Base-by-base conservation (phyloP, 2,888 invertebrate species). In the Ferdinandea cuprea region DNA sequence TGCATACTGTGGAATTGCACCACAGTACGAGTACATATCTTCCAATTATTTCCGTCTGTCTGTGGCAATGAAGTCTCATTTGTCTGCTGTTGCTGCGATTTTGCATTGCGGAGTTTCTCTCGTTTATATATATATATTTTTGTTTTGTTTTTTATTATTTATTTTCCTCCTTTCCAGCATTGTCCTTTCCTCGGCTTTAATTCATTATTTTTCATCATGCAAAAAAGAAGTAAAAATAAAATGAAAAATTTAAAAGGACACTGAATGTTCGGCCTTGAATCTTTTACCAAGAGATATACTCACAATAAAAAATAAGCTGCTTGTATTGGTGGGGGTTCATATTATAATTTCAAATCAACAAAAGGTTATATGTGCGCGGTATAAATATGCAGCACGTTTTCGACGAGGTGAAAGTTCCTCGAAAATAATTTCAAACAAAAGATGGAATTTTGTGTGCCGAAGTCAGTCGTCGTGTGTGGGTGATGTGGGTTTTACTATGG, bases 71-170 rank as follows among this genome's bases (percentile, higher is more conserved):
- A 77, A 81, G 65, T 81, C 71, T 77, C 71, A 81, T 81, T 81
- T 81, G 71, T 71, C 76, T 69, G 63, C 25, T 44, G 40, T 9
- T 58, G 7, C n/a, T 65, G 30, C 48, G 68, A 63, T 42, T 81
- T 81, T 81, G 71, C 76, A 76, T 76, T 81, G 81, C 46, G 71
- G 71, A 61, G 52, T 81, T 81, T 81, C 56, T 65, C n/a, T n/a
- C n/a, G n/a, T n/a, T n/a, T n/a, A n/a, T n/a, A n/a, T n/a, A n/a
- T n/a, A n/a, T n/a, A n/a, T n/a, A n/a, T n/a, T n/a, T n/a, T n/a
- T n/a, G n/a, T n/a, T n/a, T n/a, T 40, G 25, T 28, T 37, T 66
- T 40, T 21, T 52, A 21, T 65, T 11, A 28, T 30, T 56, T 28
- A 48, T 25, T 42, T 56, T 2, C 44, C 6, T 30, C n/a, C 19